Percentiles rank a stretch among this genome's conserved stretches.
phyloP scores from a whole-genome alignment of 2,797 vertebrate species.

The Helicolenus hilgendorfi region DNA sequence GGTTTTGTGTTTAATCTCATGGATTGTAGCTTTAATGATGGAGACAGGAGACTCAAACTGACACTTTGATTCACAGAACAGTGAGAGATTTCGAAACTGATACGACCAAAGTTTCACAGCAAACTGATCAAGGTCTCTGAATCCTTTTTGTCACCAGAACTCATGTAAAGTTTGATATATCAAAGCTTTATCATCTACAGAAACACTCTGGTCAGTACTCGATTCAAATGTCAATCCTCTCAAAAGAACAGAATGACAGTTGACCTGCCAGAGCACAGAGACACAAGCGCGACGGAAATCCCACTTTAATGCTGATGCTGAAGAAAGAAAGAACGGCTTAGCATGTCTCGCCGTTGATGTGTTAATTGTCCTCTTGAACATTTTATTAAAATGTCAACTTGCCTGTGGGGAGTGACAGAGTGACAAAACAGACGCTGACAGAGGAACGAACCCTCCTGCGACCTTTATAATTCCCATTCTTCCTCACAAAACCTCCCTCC shows the following conservation, averaged over 20 bases:
- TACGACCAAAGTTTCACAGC: constrained; percentile 23
- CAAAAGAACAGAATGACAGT: constrained; percentile 11
- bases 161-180: constrained; percentile 21
- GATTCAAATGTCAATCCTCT: not conserved
- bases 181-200: constrained; percentile 27
- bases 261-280: constrained; percentile 7
- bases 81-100: constrained; percentile 42
- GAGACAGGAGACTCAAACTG: constrained; percentile 35
- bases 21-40: constrained; percentile 44
- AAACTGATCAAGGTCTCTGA: constrained; percentile 43
- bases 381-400: constrained; percentile 73
- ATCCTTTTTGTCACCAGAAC: constrained; percentile 34
- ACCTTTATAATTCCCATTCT: constrained; percentile 71
- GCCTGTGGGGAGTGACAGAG: constrained; percentile 53
- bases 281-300: not conserved
- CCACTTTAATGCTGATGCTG: not conserved
- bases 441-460: constrained; percentile 29
- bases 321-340: not conserved
- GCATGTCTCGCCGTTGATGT: constrained; percentile 32
- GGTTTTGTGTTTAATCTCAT: constrained; percentile 42
- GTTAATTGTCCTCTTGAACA: constrained; percentile 75
- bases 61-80: constrained; percentile 52
- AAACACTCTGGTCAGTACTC: not conserved
- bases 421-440: constrained; percentile 44
- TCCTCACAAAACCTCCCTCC: constrained; percentile 7